Evolutionary conservation across 2,888 invertebrate genomes (phyloP), one percentile per base, ranked within the genome.

Genomic region (Sminthurides aquaticus): DNA sequence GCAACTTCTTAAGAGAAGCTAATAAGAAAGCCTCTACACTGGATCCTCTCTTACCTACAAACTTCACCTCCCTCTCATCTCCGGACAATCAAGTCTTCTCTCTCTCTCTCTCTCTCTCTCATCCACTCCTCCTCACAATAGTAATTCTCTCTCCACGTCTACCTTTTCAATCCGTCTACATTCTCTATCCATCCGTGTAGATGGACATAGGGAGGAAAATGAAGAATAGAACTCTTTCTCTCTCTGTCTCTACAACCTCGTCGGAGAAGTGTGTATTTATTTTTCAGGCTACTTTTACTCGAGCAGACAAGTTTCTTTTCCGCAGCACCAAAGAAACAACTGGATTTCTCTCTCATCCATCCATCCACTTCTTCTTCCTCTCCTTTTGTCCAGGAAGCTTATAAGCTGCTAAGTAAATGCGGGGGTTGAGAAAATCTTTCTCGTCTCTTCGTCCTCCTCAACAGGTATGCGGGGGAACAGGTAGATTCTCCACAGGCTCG

Each of bases 21-120:
- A 34, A 34, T 34, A 34, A 34, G 43, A 34, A 34, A 34, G 43
- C 8, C 43, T 34, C 43, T 24, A n/a, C n/a, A n/a, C n/a, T n/a
- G n/a, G 55, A 55, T 55, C 26, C 18, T 26, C 55, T 24, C 25
- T 24, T 49, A 20, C 22, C 49, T 49, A 20, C 49, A 49, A 55
- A 22, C 55, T 24, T 26, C 25, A 26, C 55, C 55, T 55, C 22
- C 18, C 26, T 26, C 22, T 18, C 5, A 8, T n/a, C 22, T 2
- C 55, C 24, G 55, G 55, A 26, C 55, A 55, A 26, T 55, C 8
- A 2, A 2, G 55, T 25, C 22, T 55, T 24, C 55, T 26, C 22
- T 24, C 18, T 48, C 57, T n/a, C 28, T 20, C 43, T n/a, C n/a
- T 34, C 43, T 34, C 43, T 34, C n/a, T n/a, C n/a, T n/a, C n/a